Evolutionary conservation across 2,888 invertebrate genomes (phyloP).

Genomic region (Diaphora mendica): DNA sequence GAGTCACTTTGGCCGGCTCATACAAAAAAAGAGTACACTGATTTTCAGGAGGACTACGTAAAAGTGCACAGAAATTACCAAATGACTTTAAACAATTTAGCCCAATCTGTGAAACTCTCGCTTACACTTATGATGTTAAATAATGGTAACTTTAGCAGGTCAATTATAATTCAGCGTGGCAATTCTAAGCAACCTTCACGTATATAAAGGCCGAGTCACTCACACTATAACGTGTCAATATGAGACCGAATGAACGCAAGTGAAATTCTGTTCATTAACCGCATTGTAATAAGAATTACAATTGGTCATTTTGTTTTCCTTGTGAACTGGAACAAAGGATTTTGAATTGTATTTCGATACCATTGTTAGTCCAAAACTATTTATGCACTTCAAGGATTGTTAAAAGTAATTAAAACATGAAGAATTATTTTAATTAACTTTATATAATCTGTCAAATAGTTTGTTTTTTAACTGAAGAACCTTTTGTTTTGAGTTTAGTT

Average conservation of each 20-base stretch:
- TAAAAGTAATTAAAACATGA: not conserved
- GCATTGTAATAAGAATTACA: slow-evolving; percentile 25
- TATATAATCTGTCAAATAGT: not conserved
- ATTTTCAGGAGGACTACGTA: no score
- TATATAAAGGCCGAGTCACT: slow-evolving; percentile 5
- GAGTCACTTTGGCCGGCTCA: no score
- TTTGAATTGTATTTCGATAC: slow-evolving; percentile 1
- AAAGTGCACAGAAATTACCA: not conserved
- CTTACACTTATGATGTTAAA: not conserved
- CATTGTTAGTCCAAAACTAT: not conserved
- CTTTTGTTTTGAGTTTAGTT: no score
- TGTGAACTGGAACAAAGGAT: slow-evolving; percentile 11
- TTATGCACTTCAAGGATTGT: not conserved
- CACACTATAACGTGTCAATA: slow-evolving; percentile 1
- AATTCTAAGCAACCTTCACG: slow-evolving; percentile 23
- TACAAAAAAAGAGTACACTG: no score
- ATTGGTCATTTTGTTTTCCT: slow-evolving; percentile 31
- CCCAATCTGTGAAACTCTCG: not conserved
- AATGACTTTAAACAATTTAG: not conserved
- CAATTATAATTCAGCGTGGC: slow-evolving; percentile 19
- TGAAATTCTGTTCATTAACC: slow-evolving; percentile 32
- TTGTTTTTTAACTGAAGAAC: no score
- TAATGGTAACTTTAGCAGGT: slow-evolving; percentile 4
- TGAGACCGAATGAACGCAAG: slow-evolving; percentile 20
- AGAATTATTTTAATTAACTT: not conserved